Conservation (phyloP, 2,888 invertebrate genomes). For the Molorchus minor region DNA sequence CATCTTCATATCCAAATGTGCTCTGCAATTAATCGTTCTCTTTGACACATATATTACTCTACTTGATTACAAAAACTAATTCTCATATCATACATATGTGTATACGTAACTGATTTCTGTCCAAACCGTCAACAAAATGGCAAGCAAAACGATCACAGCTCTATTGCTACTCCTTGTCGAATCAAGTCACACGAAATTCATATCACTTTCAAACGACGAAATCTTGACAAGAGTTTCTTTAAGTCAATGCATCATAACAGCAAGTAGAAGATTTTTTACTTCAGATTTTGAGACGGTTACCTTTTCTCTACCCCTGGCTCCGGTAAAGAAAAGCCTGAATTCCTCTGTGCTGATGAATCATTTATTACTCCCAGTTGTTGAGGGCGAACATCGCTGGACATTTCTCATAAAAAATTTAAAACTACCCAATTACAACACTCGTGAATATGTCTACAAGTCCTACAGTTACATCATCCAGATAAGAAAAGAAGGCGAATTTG, state of each 20-base stretch:
- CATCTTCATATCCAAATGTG: no score
- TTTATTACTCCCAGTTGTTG: slow-evolving; percentile 22
- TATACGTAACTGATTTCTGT: no score
- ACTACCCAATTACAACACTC: not conserved
- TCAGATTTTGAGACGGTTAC: slow-evolving; percentile 24
- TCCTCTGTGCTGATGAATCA: slow-evolving; percentile 27
- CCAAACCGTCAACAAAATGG: no score
- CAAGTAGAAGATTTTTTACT: slow-evolving; percentile 20
- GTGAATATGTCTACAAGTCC: slow-evolving; percentile 5
- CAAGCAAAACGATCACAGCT: no score
- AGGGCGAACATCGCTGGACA: slow-evolving; percentile 19
- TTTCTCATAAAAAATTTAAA: slow-evolving; percentile 29
- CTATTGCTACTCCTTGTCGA: not conserved
- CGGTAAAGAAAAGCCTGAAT: not conserved
- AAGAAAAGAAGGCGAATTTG: slow-evolving; percentile 33
- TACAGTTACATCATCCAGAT: slow-evolving; percentile 42
- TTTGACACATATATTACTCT: no score
- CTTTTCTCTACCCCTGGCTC: slow-evolving; percentile 24
- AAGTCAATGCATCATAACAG: slow-evolving; percentile 25
- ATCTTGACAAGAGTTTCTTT: slow-evolving; percentile 13
- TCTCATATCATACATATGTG: no score
- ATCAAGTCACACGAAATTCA: not conserved
- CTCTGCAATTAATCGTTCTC: no score
- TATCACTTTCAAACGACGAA: not conserved
- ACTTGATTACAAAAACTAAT: no score